Base-by-base conservation (phyloP, 2,888 invertebrate species). In the Phasia obesa region DNA sequence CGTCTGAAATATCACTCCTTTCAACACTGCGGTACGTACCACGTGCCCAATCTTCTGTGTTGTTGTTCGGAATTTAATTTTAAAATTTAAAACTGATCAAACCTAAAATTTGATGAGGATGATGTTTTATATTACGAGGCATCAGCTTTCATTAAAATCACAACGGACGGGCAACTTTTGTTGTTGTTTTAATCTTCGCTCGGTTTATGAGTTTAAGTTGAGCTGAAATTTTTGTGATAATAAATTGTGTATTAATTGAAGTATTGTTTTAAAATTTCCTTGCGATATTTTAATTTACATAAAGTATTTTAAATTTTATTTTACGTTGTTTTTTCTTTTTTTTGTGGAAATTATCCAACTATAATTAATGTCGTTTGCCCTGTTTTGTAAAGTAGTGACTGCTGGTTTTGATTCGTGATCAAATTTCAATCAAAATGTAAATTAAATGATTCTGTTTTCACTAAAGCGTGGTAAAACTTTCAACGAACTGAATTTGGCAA, bases 401-500 rank as follows among this genome's bases (percentile, higher is more conserved):
- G n/a, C n/a, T 35, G 35, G 3, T 38, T 55, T 2, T 6, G 49
- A 42, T 62, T 73, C 5, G 42, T 62, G 49, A 67, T 76, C 21
- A 51, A 53, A 53, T 53, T 62, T 51, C 9, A 69, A 69, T 62
- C 42, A 69, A 53, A 60, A 69, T 62, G 23, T 62, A 25, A 49
- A 42, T n/a, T n/a, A 11, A 35, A 35, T 11, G n/a, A n/a, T 42
- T 42, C 42, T 42, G n/a, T 42, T 42, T n/a, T 42, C 5, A 42
- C n/a, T 4, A 42, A 42, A 42, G 15, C n/a, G n/a, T 42, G 13
- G 11, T 42, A 42, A n/a, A 42, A 35, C 35, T 35, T 35, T 35
- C 35, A 35, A 11, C 11, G 11, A 35, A 35, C 15, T 5, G 5
- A 42, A 42, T 42, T n/a, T 23, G 17, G 25, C n/a, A 59, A 49